Evolutionary conservation across 2,888 invertebrate species (phyloP), one percentile per base, ranked within the genome.

Genomic region (Drosophila stalkeri): DNA sequence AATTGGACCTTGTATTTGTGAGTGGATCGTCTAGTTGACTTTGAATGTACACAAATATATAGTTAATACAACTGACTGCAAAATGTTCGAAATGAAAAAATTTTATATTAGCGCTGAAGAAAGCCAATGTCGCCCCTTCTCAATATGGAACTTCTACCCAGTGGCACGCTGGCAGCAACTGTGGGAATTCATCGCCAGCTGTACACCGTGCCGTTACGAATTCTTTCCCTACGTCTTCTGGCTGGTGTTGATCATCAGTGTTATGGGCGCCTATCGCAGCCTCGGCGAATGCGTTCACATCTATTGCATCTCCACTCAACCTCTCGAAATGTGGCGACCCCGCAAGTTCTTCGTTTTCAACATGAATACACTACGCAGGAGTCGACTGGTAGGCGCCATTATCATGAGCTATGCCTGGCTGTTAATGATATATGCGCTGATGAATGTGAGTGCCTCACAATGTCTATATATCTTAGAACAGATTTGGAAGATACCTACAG

Each of bases 161-260:
- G 20, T 8, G 20, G 18, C 0, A 0, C 43, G 39, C 0, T 52
- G 62, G 61, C 12, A 33, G n/a, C 31, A 55, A 7, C 2, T 51
- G 4, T 64, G 33, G n/a, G 1, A 6, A 4, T 0, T 68, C 0
- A n/a, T 68, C 11, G 44, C 35, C 12, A 0, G 59, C 4, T 64
- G 47, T 14, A 41, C 49, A 0, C 49, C 54, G 0, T 74, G 78
- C 18, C 64, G 59, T 4, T 11, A 23, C 5, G 72, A 72, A 18
- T 55, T 60, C n/a, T 76, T 83, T 11, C 69, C 83, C 0, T 37
- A 51, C 11, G 54, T 83, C 14, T 83, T 49, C 27, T 67, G 76
- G 69, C 2, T 63, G 12, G 67, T 79, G 9, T 7, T 86, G 0
- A 11, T 54, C 0, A 1, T 75, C 9, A 52, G 70, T n/a, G 2